Evolutionary conservation across 2,888 invertebrate genomes (phyloP), one percentile per base, ranked within the genome.

Genomic region (Aleiodes leptofemur): DNA sequence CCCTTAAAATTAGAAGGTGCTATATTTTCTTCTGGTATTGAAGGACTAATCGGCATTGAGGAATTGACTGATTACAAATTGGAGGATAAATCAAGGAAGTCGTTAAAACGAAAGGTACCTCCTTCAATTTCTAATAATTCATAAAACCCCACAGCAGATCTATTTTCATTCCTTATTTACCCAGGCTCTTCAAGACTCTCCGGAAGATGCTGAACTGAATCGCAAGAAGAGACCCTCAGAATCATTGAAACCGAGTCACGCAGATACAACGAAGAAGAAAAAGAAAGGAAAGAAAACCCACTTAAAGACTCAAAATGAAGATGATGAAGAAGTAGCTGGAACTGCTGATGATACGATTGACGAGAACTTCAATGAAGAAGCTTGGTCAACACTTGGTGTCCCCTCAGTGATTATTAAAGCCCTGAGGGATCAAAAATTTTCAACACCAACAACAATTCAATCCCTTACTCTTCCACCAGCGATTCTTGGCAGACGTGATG

Each of bases 361-460:
- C 7, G 31, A 56, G 0, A 80, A 90, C 0, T 91, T 91, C 79
- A 91, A 92, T 81, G 90, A 92, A 90, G 85, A 92, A 80, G 91
- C 92, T 0, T 95, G 95, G 96, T 91, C 91, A 7, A 91, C 91
- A 69, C 91, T 94, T 74, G 94, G 94, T 82, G 92, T 98, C 11
- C 95, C 95, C 0, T 89, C 90, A 0, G 88, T 91, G 3, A 92
- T 98, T 73, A 86, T 97, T 50, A 92, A 91, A 83, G 95, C 96
- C 0, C 88, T 99, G 0, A 91, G 92, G 13, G 95, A 96, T 76
- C 91, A 94, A 80, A 94, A 94, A 0, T 98, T 97, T 88, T 91
- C 91, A 55, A 90, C 92, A 29, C 99, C 99, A 0, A 99, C 98
- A 0, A 92, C 94, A 82, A 99, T 99, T 85, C 99, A 99, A 89